A percentile compares a stretch with the other conserved stretches of the same genome.
Evolutionary conservation across 2,888 invertebrate genomes (phyloP).

Genomic region (Drosophila lutescens): DNA sequence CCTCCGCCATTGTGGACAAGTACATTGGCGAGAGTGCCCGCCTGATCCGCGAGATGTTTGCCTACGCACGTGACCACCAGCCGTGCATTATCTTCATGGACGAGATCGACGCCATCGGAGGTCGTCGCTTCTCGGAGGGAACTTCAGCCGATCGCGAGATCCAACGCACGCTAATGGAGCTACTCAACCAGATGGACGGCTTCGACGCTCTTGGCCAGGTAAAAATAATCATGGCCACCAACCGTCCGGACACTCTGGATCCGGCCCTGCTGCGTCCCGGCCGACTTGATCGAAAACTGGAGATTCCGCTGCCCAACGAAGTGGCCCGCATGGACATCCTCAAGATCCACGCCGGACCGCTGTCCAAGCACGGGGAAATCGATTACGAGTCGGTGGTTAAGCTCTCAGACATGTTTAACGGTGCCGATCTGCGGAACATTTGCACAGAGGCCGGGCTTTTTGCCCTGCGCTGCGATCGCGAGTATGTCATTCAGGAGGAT

Average conservation of each 20-base stretch:
- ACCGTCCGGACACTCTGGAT: slow-evolving; percentile 98
- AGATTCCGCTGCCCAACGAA: slow-evolving; percentile 98
- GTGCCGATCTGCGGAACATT: slow-evolving; percentile 98
- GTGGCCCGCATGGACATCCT: slow-evolving; percentile 97
- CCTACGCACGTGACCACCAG: slow-evolving; percentile 99
- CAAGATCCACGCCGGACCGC: slow-evolving; percentile 97
- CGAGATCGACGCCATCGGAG: slow-evolving; percentile 99
- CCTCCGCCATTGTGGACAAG: slow-evolving; percentile 99
- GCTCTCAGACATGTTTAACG: slow-evolving; percentile 98
- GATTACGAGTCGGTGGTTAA: slow-evolving; percentile 99
- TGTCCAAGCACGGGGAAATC: slow-evolving; percentile 98
- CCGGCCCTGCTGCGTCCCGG: slow-evolving; percentile 98
- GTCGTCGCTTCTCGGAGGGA: slow-evolving; percentile 98
- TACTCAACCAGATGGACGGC: slow-evolving; percentile 99
- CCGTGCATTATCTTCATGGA: slow-evolving; percentile 99
- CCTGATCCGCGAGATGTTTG: slow-evolving; percentile 99
- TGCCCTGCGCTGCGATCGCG: slow-evolving; percentile 93
- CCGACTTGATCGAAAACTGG: slow-evolving; percentile 97
- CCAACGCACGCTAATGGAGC: slow-evolving; percentile 98
- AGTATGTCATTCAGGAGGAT: slow-evolving; percentile 98
- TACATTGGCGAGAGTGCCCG: slow-evolving; percentile 99
- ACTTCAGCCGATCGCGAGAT: slow-evolving; percentile 99
- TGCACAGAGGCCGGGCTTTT: slow-evolving; percentile 99
- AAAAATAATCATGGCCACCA: slow-evolving; percentile 99
- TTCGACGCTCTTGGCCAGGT: slow-evolving; percentile 98